A percentile compares a stretch with the other conserved stretches of the same genome.
These are phyloP conservation scores for Tenthredo mesomela DNA, from an alignment of 2,888 invertebrate genomes.

Conservation along the genomic window DNA sequence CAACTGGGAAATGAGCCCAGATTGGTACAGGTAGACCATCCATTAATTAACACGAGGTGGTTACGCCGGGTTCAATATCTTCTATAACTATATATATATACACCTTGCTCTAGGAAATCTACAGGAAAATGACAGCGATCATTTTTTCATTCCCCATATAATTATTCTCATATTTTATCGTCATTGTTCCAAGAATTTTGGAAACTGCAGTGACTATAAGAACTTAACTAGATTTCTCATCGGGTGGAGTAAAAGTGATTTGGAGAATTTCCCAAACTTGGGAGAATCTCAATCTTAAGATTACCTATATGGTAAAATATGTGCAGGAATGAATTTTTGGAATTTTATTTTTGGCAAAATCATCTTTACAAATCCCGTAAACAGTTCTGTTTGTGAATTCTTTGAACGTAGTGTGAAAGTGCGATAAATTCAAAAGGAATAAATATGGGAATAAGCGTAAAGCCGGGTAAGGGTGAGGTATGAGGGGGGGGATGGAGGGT, in stretches of 20 bases:
- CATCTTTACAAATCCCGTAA: not conserved
- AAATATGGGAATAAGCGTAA: conserved; percentile 27
- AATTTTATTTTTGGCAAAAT: not conserved
- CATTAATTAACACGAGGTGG: conserved; percentile 35
- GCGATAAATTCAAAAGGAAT: conserved; percentile 29
- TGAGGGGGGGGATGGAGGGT: not conserved
- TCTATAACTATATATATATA: not conserved
- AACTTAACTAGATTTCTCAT: not conserved
- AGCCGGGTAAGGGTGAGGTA: conserved; percentile 1
- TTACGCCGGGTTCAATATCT: not conserved
- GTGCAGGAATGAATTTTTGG: not conserved
- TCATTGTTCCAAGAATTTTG: not conserved
- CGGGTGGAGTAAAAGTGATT: not conserved
- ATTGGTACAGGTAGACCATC: conserved; percentile 32
- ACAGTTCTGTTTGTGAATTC: not conserved
- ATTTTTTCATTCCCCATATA: not conserved
- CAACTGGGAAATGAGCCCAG: conserved; percentile 47
- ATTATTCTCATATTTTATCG: not conserved
- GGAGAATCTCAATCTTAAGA: no score
- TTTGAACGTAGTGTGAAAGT: conserved; percentile 11
- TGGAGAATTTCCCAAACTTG: not conserved
- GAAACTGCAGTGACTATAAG: not conserved
- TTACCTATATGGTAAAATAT: no score
- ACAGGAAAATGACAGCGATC: not conserved
- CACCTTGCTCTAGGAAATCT: not conserved